Conservation (phyloP, 2,113 vertebrate genomes). For the Fregata magnificens region DNA sequence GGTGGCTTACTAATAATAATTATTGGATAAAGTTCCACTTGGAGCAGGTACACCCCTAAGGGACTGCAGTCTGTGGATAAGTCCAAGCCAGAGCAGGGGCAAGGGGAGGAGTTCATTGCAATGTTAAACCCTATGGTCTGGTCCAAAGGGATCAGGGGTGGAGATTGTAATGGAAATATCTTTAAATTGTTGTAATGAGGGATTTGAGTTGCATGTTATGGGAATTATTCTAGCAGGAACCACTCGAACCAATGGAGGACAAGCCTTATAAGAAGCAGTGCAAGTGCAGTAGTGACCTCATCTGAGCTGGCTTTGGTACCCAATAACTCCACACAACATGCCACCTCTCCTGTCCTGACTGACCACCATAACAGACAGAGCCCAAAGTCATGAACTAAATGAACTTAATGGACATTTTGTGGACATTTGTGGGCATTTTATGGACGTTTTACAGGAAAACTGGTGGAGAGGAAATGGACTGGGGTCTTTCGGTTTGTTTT, state of each 20-base stretch:
- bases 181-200: not conserved
- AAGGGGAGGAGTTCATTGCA: not conserved
- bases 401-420: not conserved
- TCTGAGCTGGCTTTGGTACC: not conserved
- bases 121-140: not conserved
- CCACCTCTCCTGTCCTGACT: not conserved
- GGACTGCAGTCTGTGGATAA: not conserved
- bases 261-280: not conserved
- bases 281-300: not conserved
- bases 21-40: not conserved
- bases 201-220: not conserved
- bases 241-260: not conserved
- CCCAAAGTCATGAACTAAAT: not conserved
- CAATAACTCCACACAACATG: not conserved
- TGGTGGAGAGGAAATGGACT: not conserved
- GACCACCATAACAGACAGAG: not conserved
- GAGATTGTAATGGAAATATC: not conserved
- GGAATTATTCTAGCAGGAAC: not conserved
- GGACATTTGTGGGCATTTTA: not conserved
- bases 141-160: not conserved
- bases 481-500: not conserved
- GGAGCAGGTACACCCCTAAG: not conserved
- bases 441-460: not conserved
- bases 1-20: too few species aligned
- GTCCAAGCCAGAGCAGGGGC: not conserved